These are phyloP conservation scores for Sebastes matsubarae DNA, from an alignment of 2,797 vertebrate genomes.

Conservation along the genomic window DNA sequence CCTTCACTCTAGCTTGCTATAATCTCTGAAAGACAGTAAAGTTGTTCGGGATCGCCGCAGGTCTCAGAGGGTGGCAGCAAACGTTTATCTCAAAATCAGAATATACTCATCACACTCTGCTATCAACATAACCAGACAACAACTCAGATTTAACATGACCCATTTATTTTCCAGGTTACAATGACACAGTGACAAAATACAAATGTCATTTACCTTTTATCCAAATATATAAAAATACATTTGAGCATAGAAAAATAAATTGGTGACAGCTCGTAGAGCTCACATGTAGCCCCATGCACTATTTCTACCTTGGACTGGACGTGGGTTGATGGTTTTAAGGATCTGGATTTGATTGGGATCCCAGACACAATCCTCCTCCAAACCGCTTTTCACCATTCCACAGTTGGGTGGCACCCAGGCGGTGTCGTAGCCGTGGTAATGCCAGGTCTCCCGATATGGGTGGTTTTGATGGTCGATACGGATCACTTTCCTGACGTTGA, in stretches of 20 bases:
- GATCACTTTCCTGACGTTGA: constrained; percentile 72
- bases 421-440: constrained; percentile 19
- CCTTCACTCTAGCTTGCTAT: too few relatives aligned
- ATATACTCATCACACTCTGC: background rate
- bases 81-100: background rate
- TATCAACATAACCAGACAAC: background rate
- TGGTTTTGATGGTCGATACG: constrained; percentile 43
- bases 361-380: constrained; percentile 78
- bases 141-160: background rate
- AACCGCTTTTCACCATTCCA: constrained; percentile 49
- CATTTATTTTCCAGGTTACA: background rate
- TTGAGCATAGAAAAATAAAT: background rate
- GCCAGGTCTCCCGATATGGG: constrained; percentile 72
- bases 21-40: too few relatives aligned
- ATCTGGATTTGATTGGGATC: constrained; percentile 40
- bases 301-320: accelerated
- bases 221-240: constrained; percentile 27
- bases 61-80: too few relatives aligned
- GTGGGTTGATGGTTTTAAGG: accelerated
- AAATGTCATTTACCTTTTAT: background rate
- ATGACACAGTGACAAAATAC: background rate
- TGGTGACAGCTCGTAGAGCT: background rate
- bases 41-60: too few relatives aligned
- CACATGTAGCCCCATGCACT: accelerated
- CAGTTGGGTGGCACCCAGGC: constrained; percentile 76